Base-by-base conservation (phyloP, 1,140 invertebrate species). In the Sweltsa coloradensis region DNA sequence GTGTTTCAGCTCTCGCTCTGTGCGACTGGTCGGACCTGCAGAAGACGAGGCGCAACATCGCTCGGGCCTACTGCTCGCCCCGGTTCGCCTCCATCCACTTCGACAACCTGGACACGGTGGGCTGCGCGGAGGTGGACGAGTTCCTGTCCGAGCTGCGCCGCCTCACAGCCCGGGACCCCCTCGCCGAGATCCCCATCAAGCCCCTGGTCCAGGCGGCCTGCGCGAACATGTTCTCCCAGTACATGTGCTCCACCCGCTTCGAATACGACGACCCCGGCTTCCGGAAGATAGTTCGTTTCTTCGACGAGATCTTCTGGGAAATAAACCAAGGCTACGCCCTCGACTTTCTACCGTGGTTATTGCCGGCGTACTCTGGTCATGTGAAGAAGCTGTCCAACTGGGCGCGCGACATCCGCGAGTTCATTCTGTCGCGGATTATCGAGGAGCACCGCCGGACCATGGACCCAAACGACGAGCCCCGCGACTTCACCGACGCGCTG, bases 231-330 rank as follows among this genome's bases (percentile, higher is more conserved):
- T 93, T 94, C 63, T 72, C 74, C 11, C 73, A 80, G 31, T 92
- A 89, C 62, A 87, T 93, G 72, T 89, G 86, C 65, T 82, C 79
- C 39, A 72, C 71, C 1, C 68, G 80, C 2, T 90, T 89, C 55
- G 71, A 77, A 3, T 69, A 75, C 19, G 68, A 75, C 5, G 76
- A 92, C 53, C 9, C 50, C 0, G 71, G 72, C 3, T 91, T 88
- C 62, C 58, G 62, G 7, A 68, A 75, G n/a, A 72, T 86, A 48
- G 74, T 88, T 0, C 56, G 70, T 18, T 77, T 77, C 52, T 93
- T 90, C 56, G 88, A 92, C 55, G 74, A 80, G 43, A 83, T 94
- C 3, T 94, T 94, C 66, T 87, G 79, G 72, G 88, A 92, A 59
- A 85, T 93, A 37, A 91, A 92, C 59, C 82, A 88, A 60, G 88